Percentiles rank a stretch among this genome's conserved stretches.
Conservation (phyloP, 2,797 vertebrate species). For the Picus viridis region DNA sequence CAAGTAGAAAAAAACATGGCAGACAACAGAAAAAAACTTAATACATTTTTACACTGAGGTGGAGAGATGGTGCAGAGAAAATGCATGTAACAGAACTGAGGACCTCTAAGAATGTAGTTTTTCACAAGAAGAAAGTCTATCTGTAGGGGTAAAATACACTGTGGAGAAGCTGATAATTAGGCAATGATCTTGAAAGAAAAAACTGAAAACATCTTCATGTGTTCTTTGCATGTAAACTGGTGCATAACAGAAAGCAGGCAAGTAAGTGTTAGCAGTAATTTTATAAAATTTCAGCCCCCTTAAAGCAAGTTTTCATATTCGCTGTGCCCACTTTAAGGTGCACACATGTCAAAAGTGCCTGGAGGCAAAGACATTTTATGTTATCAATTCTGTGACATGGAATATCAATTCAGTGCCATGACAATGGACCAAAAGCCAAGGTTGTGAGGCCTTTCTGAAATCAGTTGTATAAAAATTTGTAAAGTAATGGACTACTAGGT, state of each 20-base stretch:
- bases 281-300: not conserved
- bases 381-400: not conserved
- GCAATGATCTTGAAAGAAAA: not conserved
- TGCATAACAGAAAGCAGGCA: not conserved
- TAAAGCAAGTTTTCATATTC: not conserved
- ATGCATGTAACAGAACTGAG: not conserved
- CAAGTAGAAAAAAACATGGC: not conserved
- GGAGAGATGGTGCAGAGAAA: not conserved
- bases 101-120: not conserved
- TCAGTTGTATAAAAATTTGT: not conserved
- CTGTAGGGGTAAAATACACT: not conserved
- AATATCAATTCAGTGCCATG: not conserved
- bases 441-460: not conserved
- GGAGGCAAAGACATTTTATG: not conserved
- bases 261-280: not conserved
- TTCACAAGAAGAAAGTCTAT: not conserved
- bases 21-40: not conserved
- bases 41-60: not conserved
- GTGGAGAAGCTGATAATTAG: not conserved
- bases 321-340: not conserved
- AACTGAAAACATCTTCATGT: accelerated
- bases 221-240: not conserved
- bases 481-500: not conserved
- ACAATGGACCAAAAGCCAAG: not conserved
- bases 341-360: not conserved